Base-by-base conservation (phyloP, 2,113 vertebrate genomes). In the Geococcyx californianus region DNA sequence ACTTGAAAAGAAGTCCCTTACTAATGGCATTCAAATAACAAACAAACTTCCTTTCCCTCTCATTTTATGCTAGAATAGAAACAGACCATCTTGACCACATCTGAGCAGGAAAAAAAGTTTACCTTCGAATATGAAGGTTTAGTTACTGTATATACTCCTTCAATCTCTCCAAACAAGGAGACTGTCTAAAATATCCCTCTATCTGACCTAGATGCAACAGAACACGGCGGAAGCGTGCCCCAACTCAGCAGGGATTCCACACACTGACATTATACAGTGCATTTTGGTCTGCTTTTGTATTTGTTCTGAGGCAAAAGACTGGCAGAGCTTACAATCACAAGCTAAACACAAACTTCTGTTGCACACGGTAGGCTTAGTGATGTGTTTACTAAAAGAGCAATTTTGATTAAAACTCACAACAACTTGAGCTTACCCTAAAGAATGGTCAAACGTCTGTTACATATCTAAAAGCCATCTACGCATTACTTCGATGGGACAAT, bases 141-240 rank as follows among this genome's bases (percentile, higher is more conserved):
- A 54, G 63, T 75, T 86, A 81, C 45, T 83, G 82, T 8, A 91
- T 75, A 86, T 77, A 59, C 29, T 72, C 47, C 47, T 91, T 79
- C 77, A 40, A 67, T 42, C 33, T 93, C 85, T 59, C 13, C 1
- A 10, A 95, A 87, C 7, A 64, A 60, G 56, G 23, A 86, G 47
- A 40, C 28, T 93, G 81, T 91, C 87, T 90, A 94, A 96, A 95
- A 96, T 90, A 96, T 84, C 83, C 64, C 83, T 87, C 54, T 68
- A 86, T 45, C 60, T 96, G 94, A 96, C 92, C 93, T 87, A 96
- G 62, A 96, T 96, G 94, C 56, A 94, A 62, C 28, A 52, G 82
- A 90, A 77, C 20, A 24, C 60, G 88, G 85, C 52, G 90, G 73
- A 67, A 81, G n/a, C 77, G 83, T 93, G 80, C 69, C 92, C 83